These are phyloP conservation scores for Xylocopa sonorina DNA, from an alignment of 1,140 invertebrate species.

Conservation along the genomic window DNA sequence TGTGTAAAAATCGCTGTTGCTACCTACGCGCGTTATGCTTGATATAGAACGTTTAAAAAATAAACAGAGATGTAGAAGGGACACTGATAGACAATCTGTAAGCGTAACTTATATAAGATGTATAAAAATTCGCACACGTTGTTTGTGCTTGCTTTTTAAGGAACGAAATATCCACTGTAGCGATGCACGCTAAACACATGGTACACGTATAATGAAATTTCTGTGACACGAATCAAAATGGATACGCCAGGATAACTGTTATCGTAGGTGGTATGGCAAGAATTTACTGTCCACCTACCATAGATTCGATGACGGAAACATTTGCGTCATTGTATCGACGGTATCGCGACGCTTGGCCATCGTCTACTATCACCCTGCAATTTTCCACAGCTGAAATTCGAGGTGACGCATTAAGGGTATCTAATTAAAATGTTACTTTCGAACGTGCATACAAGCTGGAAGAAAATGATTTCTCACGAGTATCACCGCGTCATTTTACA, in stretches of 20 bases:
- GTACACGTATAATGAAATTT: too few species aligned
- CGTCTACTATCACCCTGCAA: background rate
- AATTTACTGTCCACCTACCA: conserved; percentile 19
- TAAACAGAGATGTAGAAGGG: background rate
- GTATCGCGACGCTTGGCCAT: background rate
- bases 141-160: too few species aligned
- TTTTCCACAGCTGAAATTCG: background rate
- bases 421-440: too few species aligned
- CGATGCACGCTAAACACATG: too few species aligned
- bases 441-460: too few species aligned
- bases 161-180: too few species aligned
- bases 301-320: conserved; percentile 15
- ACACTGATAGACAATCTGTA: background rate
- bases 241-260: conserved; percentile 10
- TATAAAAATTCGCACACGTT: too few species aligned
- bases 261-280: background rate
- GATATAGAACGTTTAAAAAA: conserved; percentile 27
- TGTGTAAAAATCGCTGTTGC: conserved; percentile 12
- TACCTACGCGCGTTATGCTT: conserved; percentile 28
- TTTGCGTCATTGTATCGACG: conserved; percentile 17
- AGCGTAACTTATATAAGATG: background rate
- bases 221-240: background rate
- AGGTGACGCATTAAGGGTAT: background rate
- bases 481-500: too few species aligned
- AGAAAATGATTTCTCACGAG: too few species aligned